Percentiles rank a stretch among this genome's conserved stretches.
These are phyloP conservation scores for Colistium nudipinnis DNA, from an alignment of 2,113 vertebrate genomes.

Conservation along the genomic window DNA sequence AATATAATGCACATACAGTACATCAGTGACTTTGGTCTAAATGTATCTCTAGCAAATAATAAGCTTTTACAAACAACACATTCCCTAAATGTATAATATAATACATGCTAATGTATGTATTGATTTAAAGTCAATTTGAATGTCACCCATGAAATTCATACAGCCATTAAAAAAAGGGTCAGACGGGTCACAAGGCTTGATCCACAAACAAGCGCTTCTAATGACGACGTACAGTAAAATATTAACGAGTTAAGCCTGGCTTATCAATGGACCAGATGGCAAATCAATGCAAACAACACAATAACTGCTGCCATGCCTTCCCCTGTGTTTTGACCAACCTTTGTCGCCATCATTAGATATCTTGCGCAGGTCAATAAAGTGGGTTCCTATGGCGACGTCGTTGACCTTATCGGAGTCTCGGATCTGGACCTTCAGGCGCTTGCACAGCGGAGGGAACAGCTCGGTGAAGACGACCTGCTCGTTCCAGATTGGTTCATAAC, in stretches of 20 bases:
- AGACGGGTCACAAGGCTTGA: conserved; percentile 8
- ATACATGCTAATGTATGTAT: conserved; percentile 26
- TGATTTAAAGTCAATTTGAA: conserved; percentile 19
- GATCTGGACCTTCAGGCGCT: conserved; percentile 94
- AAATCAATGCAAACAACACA: conserved; percentile 38
- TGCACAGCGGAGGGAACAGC: conserved; percentile 95
- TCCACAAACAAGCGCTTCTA: conserved; percentile 2
- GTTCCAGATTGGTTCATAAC: conserved; percentile 96
- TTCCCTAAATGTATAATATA: background rate
- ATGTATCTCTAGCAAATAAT: no score
- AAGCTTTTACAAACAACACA: no score
- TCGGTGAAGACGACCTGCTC: conserved; percentile 96
- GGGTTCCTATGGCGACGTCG: conserved; percentile 95
- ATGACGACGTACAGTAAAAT: conserved; percentile 32
- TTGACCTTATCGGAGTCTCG: conserved; percentile 98
- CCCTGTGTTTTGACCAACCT: conserved; percentile 79
- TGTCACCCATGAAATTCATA: conserved; percentile 3
- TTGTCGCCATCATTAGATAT: conserved; percentile 98
- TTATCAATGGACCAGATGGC: conserved; percentile 24
- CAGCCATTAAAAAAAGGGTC: conserved; percentile 29
- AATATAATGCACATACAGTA: no score
- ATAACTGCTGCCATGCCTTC: background rate
- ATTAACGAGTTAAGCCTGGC: conserved; percentile 9
- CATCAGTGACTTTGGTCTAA: no score
- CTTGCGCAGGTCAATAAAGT: conserved; percentile 95